Conservation (phyloP, 2,113 vertebrate species). For the Oncorhynchus kisutch region DNA sequence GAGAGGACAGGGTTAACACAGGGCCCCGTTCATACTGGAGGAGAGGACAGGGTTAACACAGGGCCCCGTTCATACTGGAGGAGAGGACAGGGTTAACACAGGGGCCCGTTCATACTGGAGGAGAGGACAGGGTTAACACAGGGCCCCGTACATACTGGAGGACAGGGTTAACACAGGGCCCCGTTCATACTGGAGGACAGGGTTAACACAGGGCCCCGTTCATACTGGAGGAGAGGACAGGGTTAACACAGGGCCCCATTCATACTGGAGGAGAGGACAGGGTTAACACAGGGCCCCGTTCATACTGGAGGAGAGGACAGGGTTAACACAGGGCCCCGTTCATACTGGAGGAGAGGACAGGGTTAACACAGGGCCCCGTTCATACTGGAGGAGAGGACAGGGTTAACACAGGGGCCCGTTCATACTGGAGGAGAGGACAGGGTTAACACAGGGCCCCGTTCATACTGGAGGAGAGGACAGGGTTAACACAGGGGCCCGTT, state of each 20-base stretch:
- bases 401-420: slow-evolving; percentile 52
- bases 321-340: slow-evolving; percentile 83
- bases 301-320: too few species aligned
- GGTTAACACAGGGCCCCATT: too few species aligned
- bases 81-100: background rate
- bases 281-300: too few species aligned
- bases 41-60: background rate
- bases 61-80: slow-evolving; percentile 92
- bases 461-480: too few species aligned
- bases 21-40: slow-evolving; percentile 90
- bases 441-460: too few species aligned
- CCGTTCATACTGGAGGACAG: slow-evolving; percentile 87
- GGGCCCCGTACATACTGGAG: too few species aligned
- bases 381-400: slow-evolving; percentile 77
- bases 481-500: slow-evolving; percentile 79
- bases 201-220: background rate
- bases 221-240: background rate
- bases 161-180: slow-evolving; percentile 61
- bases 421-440: too few species aligned
- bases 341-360: slow-evolving; percentile 77
- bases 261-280: too few species aligned
- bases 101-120: too few species aligned
- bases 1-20: background rate
- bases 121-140: too few species aligned
- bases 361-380: slow-evolving; percentile 78